phyloP scores from a whole-genome alignment of 1,140 invertebrate genomes.

The Leptonema lineaticorne region DNA sequence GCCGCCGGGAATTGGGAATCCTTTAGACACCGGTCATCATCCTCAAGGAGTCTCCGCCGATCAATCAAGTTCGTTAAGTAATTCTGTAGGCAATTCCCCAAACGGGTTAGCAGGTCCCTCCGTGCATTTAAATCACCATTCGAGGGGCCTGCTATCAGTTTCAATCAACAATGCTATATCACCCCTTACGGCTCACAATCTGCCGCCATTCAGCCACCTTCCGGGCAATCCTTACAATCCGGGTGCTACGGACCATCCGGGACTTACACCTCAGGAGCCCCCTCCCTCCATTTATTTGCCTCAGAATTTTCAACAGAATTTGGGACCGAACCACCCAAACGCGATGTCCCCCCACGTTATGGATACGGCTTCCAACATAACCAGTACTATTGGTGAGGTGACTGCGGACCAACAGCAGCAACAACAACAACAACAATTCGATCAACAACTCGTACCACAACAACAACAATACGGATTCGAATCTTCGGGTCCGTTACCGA shows the following conservation, averaged over 20 bases:
- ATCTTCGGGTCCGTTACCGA: conserved; percentile 60
- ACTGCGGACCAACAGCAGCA: conserved; percentile 46
- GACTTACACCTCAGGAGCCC: conserved; percentile 62
- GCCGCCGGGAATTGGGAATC: conserved; percentile 55
- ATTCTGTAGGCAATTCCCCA: conserved; percentile 73
- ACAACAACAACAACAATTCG: too few species aligned
- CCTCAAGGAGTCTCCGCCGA: conserved; percentile 41
- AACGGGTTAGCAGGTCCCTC: conserved; percentile 84
- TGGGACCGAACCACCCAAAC: conserved; percentile 72
- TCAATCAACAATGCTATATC: conserved; percentile 61
- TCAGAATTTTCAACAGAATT: conserved; percentile 60
- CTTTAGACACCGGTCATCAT: conserved; percentile 48
- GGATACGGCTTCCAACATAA: conserved; percentile 70
- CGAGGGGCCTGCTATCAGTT: conserved; percentile 80
- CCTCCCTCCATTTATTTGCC: conserved; percentile 58
- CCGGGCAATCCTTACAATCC: conserved; percentile 56
- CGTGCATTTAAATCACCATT: conserved; percentile 68
- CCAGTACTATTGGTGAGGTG: conserved; percentile 70
- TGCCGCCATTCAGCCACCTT: conserved; percentile 58
- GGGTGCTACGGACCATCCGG: conserved; percentile 57
- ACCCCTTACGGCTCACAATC: conserved; percentile 60
- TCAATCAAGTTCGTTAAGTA: conserved; percentile 46
- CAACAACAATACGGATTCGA: conserved; percentile 52
- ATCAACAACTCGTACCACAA: too few species aligned
- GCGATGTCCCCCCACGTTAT: conserved; percentile 80